Base-by-base conservation (phyloP, 2,113 vertebrate species). In the Lagopus muta region DNA sequence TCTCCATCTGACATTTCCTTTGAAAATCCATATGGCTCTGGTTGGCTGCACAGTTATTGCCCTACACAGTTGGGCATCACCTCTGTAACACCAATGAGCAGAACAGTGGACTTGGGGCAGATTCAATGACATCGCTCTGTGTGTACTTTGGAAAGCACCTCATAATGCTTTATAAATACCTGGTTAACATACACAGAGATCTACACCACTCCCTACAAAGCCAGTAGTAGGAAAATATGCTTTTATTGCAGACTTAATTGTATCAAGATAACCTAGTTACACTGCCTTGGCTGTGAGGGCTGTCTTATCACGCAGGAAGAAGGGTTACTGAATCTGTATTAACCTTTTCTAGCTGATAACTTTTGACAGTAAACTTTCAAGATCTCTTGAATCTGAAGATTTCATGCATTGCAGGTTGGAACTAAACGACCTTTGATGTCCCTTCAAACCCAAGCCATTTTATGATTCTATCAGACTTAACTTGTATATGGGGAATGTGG, bases 331-430 rank as follows among this genome's bases (percentile, higher is more conserved):
- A 43, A 48, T 64, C 13, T 45, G 3, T 27, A 28, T 28, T 18
- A 73, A 76, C 3, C 1, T 47, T 71, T 79, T 61, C 40, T 54
- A 40, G 10, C 10, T 0, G 1, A 43, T 66, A 7, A 17, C 4
- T 17, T 38, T 4, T 38, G 25, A 32, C 32, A 73, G 67, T 84
- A 62, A 82, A 48, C 11, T 30, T 24, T 13, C 21, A 55, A 28
- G 0, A 43, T 88, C 10, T 80, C 4, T n/a, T 0, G 0, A 4
- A 12, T 20, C 1, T 72, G 60, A 88, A 87, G 36, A 30, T 28
- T 36, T 55, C 32, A 8, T 61, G 17, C 0, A 0, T 27, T 8
- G 14, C 13, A 52, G 25, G 25, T 28, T 52, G 50, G 50, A 52
- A 52, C 13, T 52, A 27, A 13, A 28, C 14, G 13, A 28, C 8